Base-by-base conservation (phyloP, 2,113 vertebrate species). In the Apteryx owenii region DNA sequence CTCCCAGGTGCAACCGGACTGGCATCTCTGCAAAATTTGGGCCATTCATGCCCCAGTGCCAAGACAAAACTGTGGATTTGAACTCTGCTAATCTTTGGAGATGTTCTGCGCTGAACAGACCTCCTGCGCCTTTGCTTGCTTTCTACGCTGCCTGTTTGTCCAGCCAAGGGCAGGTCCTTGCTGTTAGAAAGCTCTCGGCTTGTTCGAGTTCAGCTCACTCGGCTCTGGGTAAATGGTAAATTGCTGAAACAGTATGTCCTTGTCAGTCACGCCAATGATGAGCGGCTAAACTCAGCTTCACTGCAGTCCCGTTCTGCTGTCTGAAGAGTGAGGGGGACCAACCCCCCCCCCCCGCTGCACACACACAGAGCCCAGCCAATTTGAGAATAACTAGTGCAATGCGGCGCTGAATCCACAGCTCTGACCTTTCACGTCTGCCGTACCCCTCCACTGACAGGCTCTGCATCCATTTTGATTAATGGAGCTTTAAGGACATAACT, bases 341-440 rank as follows among this genome's bases (percentile, higher is more conserved):
- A 73, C 68, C 12, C 60, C 31, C 0, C 4, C 4, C 7, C 10
- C 3, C 2, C 0, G 8, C 11, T 20, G 12, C 6, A 10, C 40
- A 1, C 0, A 0, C 33, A 50, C 23, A 10, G 22, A 28, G 23
- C 60, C 36, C 60, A 65, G 75, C 23, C 60, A 68, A 4, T 38
- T 16, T 53, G 44, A 61, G 77, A 58, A 28, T 80, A 76, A 83
- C 20, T 54, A 36, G 58, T 42, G 79, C 81, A n/a, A 73, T 8
- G 46, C 56, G 70, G 62, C 10, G 70, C 69, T 92, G 93, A 83
- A 92, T 64, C 72, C 77, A 56, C 50, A 22, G 25, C 61, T 60
- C 88, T 60, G 88, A 95, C 95, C 83, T 89, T 78, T 53, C 6
- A 1, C 11, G 51, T 54, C 82, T 66, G 68, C 76, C 36, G n/a